Percentiles rank a stretch among this genome's conserved stretches.
Conservation (phyloP, 2,113 vertebrate species). For the Callaeas wilsoni region DNA sequence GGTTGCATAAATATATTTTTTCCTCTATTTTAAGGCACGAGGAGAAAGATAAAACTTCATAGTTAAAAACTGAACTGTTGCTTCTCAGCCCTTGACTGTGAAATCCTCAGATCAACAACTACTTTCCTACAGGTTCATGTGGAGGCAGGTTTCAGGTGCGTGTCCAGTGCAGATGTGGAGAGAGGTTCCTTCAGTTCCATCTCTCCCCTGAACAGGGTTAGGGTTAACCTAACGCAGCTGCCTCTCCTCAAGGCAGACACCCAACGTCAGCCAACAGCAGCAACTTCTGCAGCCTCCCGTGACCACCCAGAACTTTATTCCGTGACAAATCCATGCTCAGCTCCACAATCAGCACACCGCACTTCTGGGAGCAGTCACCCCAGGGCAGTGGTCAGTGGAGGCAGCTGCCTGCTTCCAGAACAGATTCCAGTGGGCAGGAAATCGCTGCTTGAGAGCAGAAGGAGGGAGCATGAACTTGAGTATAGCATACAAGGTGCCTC, state of each 20-base stretch:
- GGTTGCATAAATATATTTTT: not conserved
- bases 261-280: not conserved
- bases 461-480: not conserved
- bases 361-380: not conserved
- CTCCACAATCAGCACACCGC: not conserved
- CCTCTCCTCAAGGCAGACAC: not conserved
- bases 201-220: not conserved
- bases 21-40: not conserved
- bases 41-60: not conserved
- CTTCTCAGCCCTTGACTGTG: not conserved
- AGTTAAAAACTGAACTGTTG: not conserved
- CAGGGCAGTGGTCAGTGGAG: not conserved
- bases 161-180: accelerated
- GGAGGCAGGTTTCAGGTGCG: not conserved
- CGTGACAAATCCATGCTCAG: not conserved
- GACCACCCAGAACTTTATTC: not conserved
- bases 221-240: no score
- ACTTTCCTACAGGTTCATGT: accelerated
- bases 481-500: accelerated
- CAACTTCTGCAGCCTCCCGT: not conserved
- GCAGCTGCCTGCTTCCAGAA: not conserved
- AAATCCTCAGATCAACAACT: not conserved
- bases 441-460: not conserved
- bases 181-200: accelerated
- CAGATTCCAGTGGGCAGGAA: not conserved